A percentile compares a stretch with the other conserved stretches of the same genome.
These are phyloP conservation scores for Campylomormyrus tamandua DNA, from an alignment of 2,113 vertebrate species.

Conservation along the genomic window DNA sequence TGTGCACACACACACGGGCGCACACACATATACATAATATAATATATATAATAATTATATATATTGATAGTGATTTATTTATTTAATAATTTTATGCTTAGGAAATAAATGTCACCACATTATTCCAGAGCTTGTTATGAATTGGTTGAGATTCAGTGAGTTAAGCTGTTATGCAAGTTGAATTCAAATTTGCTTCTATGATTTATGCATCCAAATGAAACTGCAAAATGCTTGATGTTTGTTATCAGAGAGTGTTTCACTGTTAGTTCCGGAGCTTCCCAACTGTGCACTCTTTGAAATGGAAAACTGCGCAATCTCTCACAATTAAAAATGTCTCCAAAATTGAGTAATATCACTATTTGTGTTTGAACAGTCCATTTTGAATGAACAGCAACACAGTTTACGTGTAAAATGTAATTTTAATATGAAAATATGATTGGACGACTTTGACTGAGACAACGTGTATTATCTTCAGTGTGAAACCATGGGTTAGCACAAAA, in stretches of 20 bases:
- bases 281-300: background rate
- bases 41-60: too few relatives aligned
- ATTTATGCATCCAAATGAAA: background rate
- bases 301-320: background rate
- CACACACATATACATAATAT: too few relatives aligned
- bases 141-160: constrained; percentile 13
- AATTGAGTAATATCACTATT: background rate
- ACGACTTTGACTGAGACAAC: background rate
- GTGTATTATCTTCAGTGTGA: background rate
- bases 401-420: background rate
- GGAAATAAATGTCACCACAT: background rate
- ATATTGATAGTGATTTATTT: too few relatives aligned
- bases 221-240: background rate
- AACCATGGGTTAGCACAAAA: background rate
- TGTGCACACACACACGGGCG: too few relatives aligned
- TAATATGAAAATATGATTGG: background rate
- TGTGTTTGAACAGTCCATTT: background rate
- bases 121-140: background rate
- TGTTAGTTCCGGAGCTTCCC: background rate
- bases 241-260: background rate
- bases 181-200: constrained; percentile 5
- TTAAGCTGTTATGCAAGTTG: constrained; percentile 9
- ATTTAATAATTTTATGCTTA: background rate
- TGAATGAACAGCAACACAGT: background rate
- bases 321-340: background rate